A percentile compares a stretch with the other conserved stretches of the same genome.
These are phyloP conservation scores for Fregata magnificens DNA, from an alignment of 2,113 vertebrate species.

Conservation along the genomic window DNA sequence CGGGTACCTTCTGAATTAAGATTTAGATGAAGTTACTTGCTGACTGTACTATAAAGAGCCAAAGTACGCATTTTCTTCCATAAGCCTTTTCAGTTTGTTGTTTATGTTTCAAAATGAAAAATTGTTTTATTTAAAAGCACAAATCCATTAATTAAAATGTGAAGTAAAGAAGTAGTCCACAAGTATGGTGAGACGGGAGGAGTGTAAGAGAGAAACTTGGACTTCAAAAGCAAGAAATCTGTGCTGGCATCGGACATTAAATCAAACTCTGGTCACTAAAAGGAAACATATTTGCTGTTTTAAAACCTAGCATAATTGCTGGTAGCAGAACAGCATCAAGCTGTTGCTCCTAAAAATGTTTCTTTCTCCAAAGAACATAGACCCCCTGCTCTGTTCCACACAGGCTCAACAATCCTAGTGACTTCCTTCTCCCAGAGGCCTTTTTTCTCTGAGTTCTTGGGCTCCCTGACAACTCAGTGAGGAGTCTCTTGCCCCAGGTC, in stretches of 20 bases:
- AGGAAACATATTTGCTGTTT: not conserved
- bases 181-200: not conserved
- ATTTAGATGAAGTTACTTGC: not conserved
- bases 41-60: not conserved
- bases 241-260: not conserved
- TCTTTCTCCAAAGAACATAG: not conserved
- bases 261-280: not conserved
- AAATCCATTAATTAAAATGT: not conserved
- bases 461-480: not conserved
- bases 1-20: not conserved
- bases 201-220: not conserved
- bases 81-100: not conserved
- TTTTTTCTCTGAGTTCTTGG: not conserved
- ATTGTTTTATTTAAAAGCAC: not conserved
- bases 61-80: not conserved
- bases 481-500: not conserved
- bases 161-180: not conserved
- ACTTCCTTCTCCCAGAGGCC: not conserved
- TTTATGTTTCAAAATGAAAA: not conserved
- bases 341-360: not conserved
- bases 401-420: not conserved
- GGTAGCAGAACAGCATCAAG: not conserved
- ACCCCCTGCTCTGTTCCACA: not conserved
- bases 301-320: not conserved
- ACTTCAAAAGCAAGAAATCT: not conserved